Percentiles rank a stretch among this genome's conserved stretches.
phyloP scores from a whole-genome alignment of 2,113 vertebrate species.

The Mormoops blainvillei region DNA sequence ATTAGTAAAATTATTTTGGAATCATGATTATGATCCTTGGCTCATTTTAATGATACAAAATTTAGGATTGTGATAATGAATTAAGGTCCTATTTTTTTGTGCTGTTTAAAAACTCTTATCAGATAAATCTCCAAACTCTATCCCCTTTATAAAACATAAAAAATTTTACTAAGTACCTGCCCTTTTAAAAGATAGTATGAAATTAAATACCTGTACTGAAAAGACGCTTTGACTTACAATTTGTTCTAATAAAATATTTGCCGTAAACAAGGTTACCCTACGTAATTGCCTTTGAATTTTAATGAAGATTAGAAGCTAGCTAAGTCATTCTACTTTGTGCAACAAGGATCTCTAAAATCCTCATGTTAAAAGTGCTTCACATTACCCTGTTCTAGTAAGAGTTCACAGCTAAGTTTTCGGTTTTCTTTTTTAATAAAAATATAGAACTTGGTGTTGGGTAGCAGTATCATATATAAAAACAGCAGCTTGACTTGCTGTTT shows the following conservation, averaged over 20 bases:
- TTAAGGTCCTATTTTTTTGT: not conserved
- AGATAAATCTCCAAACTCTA: not conserved
- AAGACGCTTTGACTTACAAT: not conserved
- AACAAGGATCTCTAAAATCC: not conserved
- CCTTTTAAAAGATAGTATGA: not conserved
- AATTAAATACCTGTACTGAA: not conserved
- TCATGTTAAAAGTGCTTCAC: not conserved
- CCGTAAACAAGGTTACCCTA: not conserved
- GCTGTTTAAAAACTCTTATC: constrained; percentile 4
- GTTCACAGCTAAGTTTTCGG: not conserved
- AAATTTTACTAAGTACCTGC: not conserved
- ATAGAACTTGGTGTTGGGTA: not conserved
- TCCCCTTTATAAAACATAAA: not conserved
- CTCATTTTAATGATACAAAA: not conserved
- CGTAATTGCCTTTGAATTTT: constrained; percentile 38
- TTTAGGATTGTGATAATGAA: not conserved
- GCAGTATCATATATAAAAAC: not conserved
- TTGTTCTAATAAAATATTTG: not conserved
- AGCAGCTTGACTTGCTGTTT: not conserved
- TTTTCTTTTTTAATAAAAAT: not conserved
- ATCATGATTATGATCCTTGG: not conserved
- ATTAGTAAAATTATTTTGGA: not conserved
- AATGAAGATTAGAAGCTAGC: not conserved
- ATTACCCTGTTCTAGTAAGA: not conserved
- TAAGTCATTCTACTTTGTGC: not conserved